These are phyloP conservation scores for Colletes collaris DNA, from an alignment of 2,888 invertebrate genomes.

Conservation along the genomic window DNA sequence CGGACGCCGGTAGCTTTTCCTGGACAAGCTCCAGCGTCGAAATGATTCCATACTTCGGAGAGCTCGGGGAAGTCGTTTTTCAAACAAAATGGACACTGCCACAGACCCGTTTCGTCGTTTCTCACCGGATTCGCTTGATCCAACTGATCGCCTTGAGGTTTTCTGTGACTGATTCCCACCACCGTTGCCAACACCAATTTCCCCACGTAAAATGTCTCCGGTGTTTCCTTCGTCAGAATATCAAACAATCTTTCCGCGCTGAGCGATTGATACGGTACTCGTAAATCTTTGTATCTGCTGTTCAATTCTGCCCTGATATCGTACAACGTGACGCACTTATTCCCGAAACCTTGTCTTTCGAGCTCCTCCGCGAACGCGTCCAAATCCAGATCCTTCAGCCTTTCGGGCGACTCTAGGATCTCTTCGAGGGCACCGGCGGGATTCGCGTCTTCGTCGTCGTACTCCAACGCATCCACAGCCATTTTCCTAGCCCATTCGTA, in stretches of 20 bases:
- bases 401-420: slow-evolving; percentile 97
- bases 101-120: slow-evolving; percentile 96
- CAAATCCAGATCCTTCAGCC: slow-evolving; percentile 97
- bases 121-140: slow-evolving; percentile 98
- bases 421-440: slow-evolving; percentile 99
- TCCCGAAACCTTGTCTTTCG: slow-evolving; percentile 93
- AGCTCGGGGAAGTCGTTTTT: slow-evolving; percentile 98
- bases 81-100: slow-evolving; percentile 99
- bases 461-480: slow-evolving; percentile 99
- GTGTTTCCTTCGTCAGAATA: slow-evolving; percentile 97
- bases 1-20: slow-evolving; percentile 97
- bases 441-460: slow-evolving; percentile 98
- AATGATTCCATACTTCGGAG: slow-evolving; percentile 99
- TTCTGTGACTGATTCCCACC: slow-evolving; percentile 92
- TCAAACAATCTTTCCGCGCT: slow-evolving; percentile 96
- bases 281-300: slow-evolving; percentile 95
- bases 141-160: slow-evolving; percentile 96
- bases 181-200: slow-evolving; percentile 94
- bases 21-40: slow-evolving; percentile 97
- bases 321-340: slow-evolving; percentile 97
- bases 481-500: slow-evolving; percentile 99
- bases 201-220: slow-evolving; percentile 95
- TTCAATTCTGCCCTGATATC: slow-evolving; percentile 98
- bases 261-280: slow-evolving; percentile 90
- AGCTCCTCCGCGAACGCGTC: slow-evolving; percentile 99